Percentiles rank a stretch among this genome's conserved stretches.
phyloP scores from a whole-genome alignment of 2,888 invertebrate genomes.

The Ligdia adustata region DNA sequence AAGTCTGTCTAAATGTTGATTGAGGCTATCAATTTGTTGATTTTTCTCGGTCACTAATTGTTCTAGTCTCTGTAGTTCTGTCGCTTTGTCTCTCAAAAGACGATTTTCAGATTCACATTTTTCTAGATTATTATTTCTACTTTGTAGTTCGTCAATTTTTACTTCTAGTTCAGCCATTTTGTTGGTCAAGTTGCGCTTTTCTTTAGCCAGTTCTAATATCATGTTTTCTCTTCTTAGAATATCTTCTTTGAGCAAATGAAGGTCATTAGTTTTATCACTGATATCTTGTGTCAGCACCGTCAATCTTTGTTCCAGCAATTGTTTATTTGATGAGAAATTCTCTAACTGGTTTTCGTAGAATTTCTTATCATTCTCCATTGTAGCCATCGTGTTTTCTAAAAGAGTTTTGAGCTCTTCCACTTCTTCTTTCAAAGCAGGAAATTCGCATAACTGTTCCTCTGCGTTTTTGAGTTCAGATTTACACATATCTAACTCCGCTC shows the following conservation, averaged over 20 bases:
- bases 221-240: conserved; percentile 83
- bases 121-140: conserved; percentile 64
- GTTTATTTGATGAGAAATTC: conserved; percentile 78
- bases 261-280: conserved; percentile 78
- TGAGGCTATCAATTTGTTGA: conserved; percentile 79
- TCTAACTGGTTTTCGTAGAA: conserved; percentile 84
- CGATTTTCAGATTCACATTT: conserved; percentile 70
- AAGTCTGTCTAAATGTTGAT: conserved; percentile 75
- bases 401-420: conserved; percentile 75
- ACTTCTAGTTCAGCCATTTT: conserved; percentile 76
- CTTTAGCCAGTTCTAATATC: conserved; percentile 82
- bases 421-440: conserved; percentile 75
- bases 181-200: conserved; percentile 80
- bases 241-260: conserved; percentile 82
- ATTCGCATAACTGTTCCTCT: conserved; percentile 80
- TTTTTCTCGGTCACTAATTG: conserved; percentile 82
- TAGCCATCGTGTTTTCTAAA: conserved; percentile 76
- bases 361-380: conserved; percentile 80
- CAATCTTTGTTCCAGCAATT: conserved; percentile 81
- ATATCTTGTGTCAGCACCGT: conserved; percentile 82
- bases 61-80: conserved; percentile 77
- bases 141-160: conserved; percentile 76
- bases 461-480: conserved; percentile 81
- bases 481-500: conserved; percentile 79
- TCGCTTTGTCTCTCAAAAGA: conserved; percentile 76